Evolutionary conservation across 1,140 invertebrate species (phyloP).

Genomic region (Cryptotermes secundus): DNA sequence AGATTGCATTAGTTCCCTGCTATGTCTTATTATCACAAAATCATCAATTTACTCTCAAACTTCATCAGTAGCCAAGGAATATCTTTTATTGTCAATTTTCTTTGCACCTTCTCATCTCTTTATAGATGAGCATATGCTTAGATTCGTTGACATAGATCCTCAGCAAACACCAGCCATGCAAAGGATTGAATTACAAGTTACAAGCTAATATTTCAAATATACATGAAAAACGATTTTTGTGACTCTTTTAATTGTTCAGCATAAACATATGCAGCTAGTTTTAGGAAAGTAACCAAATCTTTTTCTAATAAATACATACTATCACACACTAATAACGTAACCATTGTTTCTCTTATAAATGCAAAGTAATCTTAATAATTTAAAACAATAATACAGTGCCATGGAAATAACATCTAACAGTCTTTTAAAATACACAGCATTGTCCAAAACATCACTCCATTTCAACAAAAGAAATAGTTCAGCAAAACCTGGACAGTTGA

Average conservation of each 20-base stretch:
- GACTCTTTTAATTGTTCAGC: neutral
- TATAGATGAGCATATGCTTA: neutral
- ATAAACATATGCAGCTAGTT: neutral
- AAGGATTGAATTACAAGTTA: neutral
- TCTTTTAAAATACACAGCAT: constrained; percentile 20
- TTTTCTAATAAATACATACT: neutral
- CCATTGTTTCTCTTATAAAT: neutral
- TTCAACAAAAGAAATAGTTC: neutral
- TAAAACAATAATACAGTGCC: constrained; percentile 17
- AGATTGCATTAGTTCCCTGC: neutral
- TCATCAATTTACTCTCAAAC: neutral
- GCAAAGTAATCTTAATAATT: constrained; percentile 19
- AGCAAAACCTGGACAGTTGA: neutral
- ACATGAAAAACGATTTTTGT: neutral
- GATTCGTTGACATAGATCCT: neutral
- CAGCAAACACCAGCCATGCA: neutral
- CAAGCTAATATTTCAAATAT: neutral
- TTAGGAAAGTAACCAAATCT: neutral
- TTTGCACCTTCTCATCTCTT: neutral
- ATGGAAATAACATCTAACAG: constrained; percentile 11
- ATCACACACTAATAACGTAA: neutral
- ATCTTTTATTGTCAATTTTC: neutral
- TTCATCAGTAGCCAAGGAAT: neutral
- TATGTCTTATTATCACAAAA: neutral
- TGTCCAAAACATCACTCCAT: neutral